These are phyloP conservation scores for Chaenodraco wilsoni DNA, from an alignment of 2,797 vertebrate genomes.

Conservation along the genomic window DNA sequence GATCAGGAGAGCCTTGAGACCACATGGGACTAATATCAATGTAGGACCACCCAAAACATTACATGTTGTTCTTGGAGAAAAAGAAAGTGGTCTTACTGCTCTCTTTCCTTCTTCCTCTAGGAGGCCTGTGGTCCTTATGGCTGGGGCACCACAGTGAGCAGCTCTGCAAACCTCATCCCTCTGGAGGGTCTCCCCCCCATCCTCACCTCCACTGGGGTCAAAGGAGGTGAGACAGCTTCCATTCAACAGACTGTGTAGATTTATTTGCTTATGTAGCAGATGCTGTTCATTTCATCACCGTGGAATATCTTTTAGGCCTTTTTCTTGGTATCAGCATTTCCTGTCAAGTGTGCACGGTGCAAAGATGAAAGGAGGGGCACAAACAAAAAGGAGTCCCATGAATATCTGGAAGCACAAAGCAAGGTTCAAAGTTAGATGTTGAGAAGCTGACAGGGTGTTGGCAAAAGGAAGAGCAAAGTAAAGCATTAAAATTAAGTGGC, in stretches of 20 bases:
- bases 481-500: not conserved
- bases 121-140: conserved; percentile 82
- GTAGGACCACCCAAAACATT: conserved; percentile 48
- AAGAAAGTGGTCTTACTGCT: not conserved
- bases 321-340: not conserved
- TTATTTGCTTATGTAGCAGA: not conserved
- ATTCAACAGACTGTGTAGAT: not conserved
- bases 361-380: not conserved
- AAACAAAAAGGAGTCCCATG: not conserved
- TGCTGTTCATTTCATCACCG: not conserved
- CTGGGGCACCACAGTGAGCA: conserved; percentile 87
- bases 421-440: not conserved
- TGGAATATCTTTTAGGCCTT: not conserved
- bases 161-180: conserved; percentile 94
- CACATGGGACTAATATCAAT: conserved; percentile 54
- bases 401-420: not conserved
- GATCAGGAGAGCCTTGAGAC: conserved; percentile 72
- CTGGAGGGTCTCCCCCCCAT: conserved; percentile 96
- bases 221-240: conserved; percentile 89
- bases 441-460: not conserved
- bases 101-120: conserved; percentile 59
- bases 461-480: conserved; percentile 1
- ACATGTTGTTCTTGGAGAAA: no score
- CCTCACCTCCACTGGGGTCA: conserved; percentile 98
- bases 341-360: not conserved